Evolutionary conservation across 1,140 invertebrate genomes (phyloP), one percentile per base, ranked within the genome.

Genomic region (Cydia fagiglandana): DNA sequence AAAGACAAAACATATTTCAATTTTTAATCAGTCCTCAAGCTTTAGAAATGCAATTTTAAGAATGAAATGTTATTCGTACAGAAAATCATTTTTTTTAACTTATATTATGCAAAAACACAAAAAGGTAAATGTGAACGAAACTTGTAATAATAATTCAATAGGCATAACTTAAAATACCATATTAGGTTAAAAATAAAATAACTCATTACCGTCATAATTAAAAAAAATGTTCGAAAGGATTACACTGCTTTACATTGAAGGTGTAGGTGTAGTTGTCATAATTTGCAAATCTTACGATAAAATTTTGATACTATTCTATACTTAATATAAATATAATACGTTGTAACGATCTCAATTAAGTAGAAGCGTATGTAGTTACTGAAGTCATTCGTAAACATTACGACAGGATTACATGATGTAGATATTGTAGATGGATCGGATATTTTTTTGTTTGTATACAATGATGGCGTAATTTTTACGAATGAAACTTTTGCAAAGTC

Each of bases 11-110:
- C 90, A 85, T 86, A 86, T 91, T 88, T 89, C 89, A 91, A 76
- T 89, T 86, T 91, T 88, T 84, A 91, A 89, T 91, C 90, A 91
- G 90, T 91, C 89, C 83, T 88, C 83, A 85, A 89, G 84, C 81
- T 91, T 92, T 86, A 87, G 90, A 92, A 91, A 92, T 92, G 91
- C 91, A 91, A 92, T 87, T 92, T 88, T 87, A 85, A 91, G 89
- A 92, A 91, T 91, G 89, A 90, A 89, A 86, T 84, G 83, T 90
- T 88, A 83, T 81, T 83, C 80, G 78, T 84, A 84, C 76, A 83
- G 81, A 86, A 86, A 88, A 85, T 80, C 78, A 83, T 86, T 86
- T 82, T 79, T 85, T 79, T 80, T 79, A 73, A 86, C 80, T 84
- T 86, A 85, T 91, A 92, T 92, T 92, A 92, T 91, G 89, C 89